These are phyloP conservation scores for Lichenostomus cassidix DNA, from an alignment of 2,113 vertebrate genomes.

Conservation along the genomic window DNA sequence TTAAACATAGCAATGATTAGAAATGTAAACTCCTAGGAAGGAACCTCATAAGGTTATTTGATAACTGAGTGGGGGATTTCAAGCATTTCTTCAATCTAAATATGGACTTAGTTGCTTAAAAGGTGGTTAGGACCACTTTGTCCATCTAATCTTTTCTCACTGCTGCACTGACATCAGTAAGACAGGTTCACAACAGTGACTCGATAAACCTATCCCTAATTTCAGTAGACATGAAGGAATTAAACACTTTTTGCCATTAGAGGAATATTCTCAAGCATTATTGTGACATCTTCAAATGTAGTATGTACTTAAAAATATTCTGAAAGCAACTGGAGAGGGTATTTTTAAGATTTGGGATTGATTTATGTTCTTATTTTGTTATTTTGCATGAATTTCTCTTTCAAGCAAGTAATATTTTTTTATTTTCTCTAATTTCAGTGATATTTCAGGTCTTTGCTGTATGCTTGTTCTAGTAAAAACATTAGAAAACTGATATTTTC, in stretches of 20 bases:
- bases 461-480: neutral
- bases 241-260: neutral
- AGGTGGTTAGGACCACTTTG: neutral
- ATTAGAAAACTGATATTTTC: neutral
- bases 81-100: neutral
- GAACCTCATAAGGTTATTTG: neutral
- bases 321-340: accelerated
- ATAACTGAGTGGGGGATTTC: neutral
- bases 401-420: neutral
- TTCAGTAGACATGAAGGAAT: neutral
- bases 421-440: neutral
- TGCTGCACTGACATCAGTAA: neutral
- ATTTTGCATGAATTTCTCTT: neutral
- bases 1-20: neutral
- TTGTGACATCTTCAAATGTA: neutral
- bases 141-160: neutral
- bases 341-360: neutral
- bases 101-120: neutral
- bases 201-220: accelerated
- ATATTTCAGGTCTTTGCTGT: neutral
- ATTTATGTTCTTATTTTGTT: neutral
- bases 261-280: neutral
- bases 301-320: neutral
- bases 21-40: neutral
- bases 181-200: neutral